Percentiles rank a stretch among this genome's conserved stretches.
phyloP scores from a whole-genome alignment of 2,113 vertebrate species.

The Castor canadensis region DNA sequence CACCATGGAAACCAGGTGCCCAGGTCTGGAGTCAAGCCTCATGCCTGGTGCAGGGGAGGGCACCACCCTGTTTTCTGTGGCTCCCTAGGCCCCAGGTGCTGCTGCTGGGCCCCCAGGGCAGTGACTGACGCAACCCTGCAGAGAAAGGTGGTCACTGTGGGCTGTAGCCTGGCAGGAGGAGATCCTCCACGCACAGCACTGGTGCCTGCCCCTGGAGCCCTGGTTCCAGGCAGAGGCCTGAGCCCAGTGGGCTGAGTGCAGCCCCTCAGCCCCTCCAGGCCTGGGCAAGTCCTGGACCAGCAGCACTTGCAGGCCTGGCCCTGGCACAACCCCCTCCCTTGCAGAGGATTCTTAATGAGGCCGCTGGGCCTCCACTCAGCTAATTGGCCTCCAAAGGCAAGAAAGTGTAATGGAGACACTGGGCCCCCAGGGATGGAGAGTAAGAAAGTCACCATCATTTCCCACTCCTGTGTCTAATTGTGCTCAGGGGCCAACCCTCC shows the following conservation, averaged over 20 bases:
- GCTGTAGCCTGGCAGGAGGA: neutral
- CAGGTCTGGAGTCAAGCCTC: accelerated
- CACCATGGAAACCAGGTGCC: neutral
- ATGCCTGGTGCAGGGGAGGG: neutral
- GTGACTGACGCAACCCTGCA: slow-evolving; percentile 54
- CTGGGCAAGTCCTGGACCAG: neutral
- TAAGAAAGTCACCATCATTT: neutral
- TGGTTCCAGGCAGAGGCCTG: neutral
- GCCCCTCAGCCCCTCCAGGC: neutral
- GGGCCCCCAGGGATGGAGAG: neutral
- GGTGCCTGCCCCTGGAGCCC: neutral
- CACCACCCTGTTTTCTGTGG: neutral
- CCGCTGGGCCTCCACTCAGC: neutral
- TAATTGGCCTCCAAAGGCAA: slow-evolving; percentile 71
- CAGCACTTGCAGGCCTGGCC: neutral
- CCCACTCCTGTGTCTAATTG: slow-evolving; percentile 37
- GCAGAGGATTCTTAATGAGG: slow-evolving; percentile 39
- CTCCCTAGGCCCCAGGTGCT: neutral
- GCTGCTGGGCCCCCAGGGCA: neutral
- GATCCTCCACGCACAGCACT: neutral
- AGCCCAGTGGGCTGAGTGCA: neutral
- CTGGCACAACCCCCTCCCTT: no score
- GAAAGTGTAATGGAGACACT: neutral
- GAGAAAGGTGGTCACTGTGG: neutral
- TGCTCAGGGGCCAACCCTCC: neutral